A percentile compares a stretch with the other conserved stretches of the same genome.
Evolutionary conservation across 2,113 vertebrate genomes (phyloP).

Genomic region (Amphiprion ocellaris): DNA sequence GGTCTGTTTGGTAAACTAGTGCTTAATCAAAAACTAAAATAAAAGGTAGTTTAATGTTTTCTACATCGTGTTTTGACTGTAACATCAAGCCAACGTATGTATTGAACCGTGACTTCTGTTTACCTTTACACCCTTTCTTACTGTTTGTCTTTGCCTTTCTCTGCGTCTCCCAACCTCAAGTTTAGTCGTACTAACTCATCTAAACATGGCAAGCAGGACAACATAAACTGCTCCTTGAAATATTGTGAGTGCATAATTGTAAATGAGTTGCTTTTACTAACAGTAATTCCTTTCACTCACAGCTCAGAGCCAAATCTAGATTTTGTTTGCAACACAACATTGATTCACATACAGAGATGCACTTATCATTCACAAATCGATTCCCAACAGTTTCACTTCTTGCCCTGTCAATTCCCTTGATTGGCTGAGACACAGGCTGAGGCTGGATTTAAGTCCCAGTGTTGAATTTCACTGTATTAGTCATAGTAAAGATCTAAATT

Average conservation of each 20-base stretch:
- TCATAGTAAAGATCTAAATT: slow-evolving; percentile 27
- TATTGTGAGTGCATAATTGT: slow-evolving; percentile 38
- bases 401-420: slow-evolving; percentile 53
- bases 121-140: not conserved
- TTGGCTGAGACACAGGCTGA: slow-evolving; percentile 12
- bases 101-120: too few species aligned
- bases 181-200: not conserved
- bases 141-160: not conserved
- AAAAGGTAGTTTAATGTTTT: too few species aligned
- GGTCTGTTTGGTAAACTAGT: too few species aligned
- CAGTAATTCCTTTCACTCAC: slow-evolving; percentile 33
- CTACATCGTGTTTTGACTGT: too few species aligned
- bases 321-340: slow-evolving; percentile 30
- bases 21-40: too few species aligned
- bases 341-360: slow-evolving; percentile 46
- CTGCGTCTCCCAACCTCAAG: not conserved
- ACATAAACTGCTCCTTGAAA: slow-evolving; percentile 23
- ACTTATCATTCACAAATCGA: slow-evolving; percentile 22
- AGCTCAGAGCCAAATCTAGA: slow-evolving; percentile 48
- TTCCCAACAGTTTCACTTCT: slow-evolving; percentile 17
- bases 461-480: not conserved
- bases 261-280: slow-evolving; percentile 48
- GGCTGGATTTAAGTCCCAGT: slow-evolving; percentile 5
- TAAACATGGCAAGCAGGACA: slow-evolving; percentile 9
- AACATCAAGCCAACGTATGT: too few species aligned